Evolutionary conservation across 1,140 invertebrate genomes (phyloP), one percentile per base, ranked within the genome.

Genomic region (Drosophila santomea): DNA sequence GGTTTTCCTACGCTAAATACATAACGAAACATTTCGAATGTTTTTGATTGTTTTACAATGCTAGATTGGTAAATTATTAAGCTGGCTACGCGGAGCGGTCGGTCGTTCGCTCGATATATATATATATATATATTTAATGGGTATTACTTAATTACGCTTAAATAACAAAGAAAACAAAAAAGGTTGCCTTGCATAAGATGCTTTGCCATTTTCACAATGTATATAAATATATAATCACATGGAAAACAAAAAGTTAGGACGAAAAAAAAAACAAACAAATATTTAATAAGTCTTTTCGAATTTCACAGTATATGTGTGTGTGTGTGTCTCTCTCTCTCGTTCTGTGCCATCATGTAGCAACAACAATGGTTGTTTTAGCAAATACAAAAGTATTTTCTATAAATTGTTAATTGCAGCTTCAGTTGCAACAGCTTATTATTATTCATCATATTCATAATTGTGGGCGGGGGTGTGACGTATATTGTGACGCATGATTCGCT

Each of bases 261-360:
- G 58, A 72, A 32, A 32, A 56, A 80, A 80, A 68, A 72, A 80
- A 88, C 63, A 85, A 88, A 86, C 83, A 83, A 88, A 90, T 85
- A 78, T 72, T 78, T 85, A 71, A 88, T 88, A 89, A 89, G 84
- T 89, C 84, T 89, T 89, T 89, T 89, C 80, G 66, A 90, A 89
- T 89, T 89, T 89, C 84, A 90, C 85, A 89, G 84, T 89, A 60
- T 85, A 58, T 74, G 43, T 44, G 38, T 39, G 38, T 39, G 38
- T 43, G 71, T 75, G 59, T 75, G 39, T 77, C 56, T 75, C 69
- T 48, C 75, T 86, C 84, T 88, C 84, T 89, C 79, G 64, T 66
- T 78, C 62, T 79, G 71, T 83, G 62, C 71, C 80, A 66, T 61
- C 80, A 66, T 61, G 78, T 78, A 20, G 43, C 17, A 17, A 17